Conservation (phyloP, 2,113 vertebrate species). For the Conger conger region DNA sequence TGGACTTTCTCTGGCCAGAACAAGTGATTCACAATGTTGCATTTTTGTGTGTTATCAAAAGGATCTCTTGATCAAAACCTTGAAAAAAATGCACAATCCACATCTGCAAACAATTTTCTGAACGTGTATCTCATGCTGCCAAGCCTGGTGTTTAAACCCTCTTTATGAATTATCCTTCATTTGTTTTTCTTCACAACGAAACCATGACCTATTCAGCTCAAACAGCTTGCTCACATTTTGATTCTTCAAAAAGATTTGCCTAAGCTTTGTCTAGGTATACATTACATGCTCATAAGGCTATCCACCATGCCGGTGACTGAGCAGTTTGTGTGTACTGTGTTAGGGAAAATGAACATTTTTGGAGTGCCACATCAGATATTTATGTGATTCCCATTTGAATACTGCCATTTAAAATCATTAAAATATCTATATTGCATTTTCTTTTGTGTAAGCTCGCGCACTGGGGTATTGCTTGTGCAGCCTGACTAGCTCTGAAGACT, state of each 20-base stretch:
- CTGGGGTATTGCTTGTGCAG: not conserved
- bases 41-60: slow-evolving; percentile 18
- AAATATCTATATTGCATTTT: too few species aligned
- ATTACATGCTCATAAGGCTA: not conserved
- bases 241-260: not conserved
- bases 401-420: too few species aligned
- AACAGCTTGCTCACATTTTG: slow-evolving; percentile 1
- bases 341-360: not conserved
- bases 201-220: not conserved
- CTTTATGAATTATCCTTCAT: not conserved
- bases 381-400: not conserved
- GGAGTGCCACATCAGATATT: not conserved
- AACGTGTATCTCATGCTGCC: not conserved
- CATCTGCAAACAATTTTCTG: slow-evolving; percentile 17
- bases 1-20: not conserved
- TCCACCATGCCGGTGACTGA: not conserved
- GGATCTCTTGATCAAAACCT: not conserved
- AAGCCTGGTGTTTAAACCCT: slow-evolving; percentile 1
- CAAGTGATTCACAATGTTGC: not conserved
- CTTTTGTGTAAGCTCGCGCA: too few species aligned
- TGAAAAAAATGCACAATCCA: not conserved
- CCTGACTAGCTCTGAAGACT: not conserved
- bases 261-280: not conserved
- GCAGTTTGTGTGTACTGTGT: not conserved
- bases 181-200: slow-evolving; percentile 1